phyloP scores from a whole-genome alignment of 2,113 vertebrate species.

The Chamaea fasciata region DNA sequence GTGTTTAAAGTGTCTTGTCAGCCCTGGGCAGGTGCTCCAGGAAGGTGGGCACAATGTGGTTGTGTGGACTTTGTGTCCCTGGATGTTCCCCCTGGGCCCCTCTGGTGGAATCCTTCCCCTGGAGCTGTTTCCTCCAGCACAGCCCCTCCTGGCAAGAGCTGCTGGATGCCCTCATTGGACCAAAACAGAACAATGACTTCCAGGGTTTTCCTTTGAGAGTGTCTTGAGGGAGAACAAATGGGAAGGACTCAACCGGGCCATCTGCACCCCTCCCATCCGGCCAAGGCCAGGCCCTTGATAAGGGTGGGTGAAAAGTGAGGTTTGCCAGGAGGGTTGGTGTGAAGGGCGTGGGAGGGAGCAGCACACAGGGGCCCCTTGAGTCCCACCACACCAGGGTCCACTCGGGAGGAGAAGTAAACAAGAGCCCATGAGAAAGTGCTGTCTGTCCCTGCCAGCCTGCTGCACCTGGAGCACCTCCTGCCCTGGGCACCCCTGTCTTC shows the following conservation, averaged over 20 bases:
- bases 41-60: neutral
- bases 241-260: neutral
- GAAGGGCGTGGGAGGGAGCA: neutral
- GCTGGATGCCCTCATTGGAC: neutral
- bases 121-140: neutral
- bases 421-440: neutral
- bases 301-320: neutral
- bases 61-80: neutral
- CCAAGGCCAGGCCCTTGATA: neutral
- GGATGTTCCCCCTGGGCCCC: neutral
- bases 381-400: neutral
- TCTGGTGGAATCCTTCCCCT: neutral
- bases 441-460: neutral
- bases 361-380: neutral
- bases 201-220: slow-evolving; percentile 10
- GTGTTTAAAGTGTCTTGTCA: neutral
- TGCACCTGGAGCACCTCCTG: neutral
- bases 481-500: neutral
- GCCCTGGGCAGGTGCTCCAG: neutral
- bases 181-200: slow-evolving; percentile 4
- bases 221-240: neutral
- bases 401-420: neutral
- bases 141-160: accelerated
- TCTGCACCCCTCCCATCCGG: slow-evolving; percentile 41
- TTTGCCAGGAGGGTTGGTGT: neutral